Percentiles rank a stretch among this genome's conserved stretches.
These are phyloP conservation scores for Cyrtorhinus lividipennis DNA, from an alignment of 1,140 invertebrate species.

Conservation along the genomic window DNA sequence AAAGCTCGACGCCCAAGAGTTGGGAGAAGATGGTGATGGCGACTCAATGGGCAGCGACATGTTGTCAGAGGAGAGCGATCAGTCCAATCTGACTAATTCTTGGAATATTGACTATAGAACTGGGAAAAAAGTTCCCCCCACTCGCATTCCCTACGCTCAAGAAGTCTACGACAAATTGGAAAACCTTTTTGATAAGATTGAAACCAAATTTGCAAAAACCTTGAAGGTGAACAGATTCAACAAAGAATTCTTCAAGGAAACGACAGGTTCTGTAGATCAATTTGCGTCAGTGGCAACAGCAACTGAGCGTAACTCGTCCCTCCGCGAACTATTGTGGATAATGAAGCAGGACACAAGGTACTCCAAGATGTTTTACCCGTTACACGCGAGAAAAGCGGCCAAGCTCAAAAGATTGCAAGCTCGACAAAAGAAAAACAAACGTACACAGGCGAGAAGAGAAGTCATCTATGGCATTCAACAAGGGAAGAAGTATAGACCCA, in stretches of 20 bases:
- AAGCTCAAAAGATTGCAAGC: background rate
- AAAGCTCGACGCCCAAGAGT: no score
- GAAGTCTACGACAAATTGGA: background rate
- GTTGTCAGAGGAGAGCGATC: background rate
- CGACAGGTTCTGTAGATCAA: no score
- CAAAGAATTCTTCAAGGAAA: no score
- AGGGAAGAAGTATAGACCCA: no score
- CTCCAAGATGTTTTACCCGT: no score
- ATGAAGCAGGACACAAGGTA: no score
- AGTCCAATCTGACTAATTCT: background rate
- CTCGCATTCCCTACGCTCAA: background rate
- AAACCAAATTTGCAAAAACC: background rate
- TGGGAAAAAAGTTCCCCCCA: background rate
- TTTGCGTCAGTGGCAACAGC: no score
- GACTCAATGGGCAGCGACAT: background rate
- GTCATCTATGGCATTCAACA: background rate
- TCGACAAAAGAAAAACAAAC: background rate
- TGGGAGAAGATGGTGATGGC: no score
- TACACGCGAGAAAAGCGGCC: no score
- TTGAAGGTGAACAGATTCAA: no score
- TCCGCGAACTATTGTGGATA: no score
- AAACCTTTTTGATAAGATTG: background rate
- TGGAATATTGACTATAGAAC: background rate
- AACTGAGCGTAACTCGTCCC: no score
- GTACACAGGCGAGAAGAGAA: background rate